phyloP scores from a whole-genome alignment of 2,113 vertebrate species.

The Scartelaos histophorus region DNA sequence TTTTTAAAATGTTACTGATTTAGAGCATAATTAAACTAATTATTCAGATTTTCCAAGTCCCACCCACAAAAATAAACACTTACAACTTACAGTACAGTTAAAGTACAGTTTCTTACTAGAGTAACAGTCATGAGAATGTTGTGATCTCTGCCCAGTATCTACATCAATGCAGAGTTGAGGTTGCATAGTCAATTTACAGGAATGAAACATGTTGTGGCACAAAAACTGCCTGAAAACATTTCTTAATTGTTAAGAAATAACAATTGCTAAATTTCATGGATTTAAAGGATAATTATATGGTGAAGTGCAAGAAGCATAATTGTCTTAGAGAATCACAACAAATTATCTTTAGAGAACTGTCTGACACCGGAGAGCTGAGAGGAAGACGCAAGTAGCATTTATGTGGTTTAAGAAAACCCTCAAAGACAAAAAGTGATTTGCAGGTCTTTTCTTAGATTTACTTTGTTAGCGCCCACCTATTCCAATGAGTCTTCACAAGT shows the following conservation, averaged over 20 bases:
- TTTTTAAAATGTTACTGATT: not conserved
- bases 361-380: slow-evolving; percentile 31
- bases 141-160: no score
- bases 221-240: not conserved
- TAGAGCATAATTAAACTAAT: not conserved
- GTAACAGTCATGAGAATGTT: no score
- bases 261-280: not conserved
- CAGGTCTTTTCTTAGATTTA: slow-evolving; percentile 17
- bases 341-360: slow-evolving; percentile 34
- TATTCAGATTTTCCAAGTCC: not conserved
- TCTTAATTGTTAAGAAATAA: slow-evolving; percentile 3
- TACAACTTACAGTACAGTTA: no score
- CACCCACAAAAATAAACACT: not conserved
- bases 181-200: not conserved
- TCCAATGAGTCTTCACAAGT: not conserved
- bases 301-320: slow-evolving; percentile 26
- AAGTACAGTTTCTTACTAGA: no score
- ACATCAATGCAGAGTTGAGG: not conserved
- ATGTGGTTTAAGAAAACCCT: slow-evolving; percentile 52
- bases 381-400: slow-evolving; percentile 32
- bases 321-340: slow-evolving; percentile 39
- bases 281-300: slow-evolving; percentile 53
- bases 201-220: not conserved
- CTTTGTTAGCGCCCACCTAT: slow-evolving; percentile 27
- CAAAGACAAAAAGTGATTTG: slow-evolving; percentile 37